These are phyloP conservation scores for Timema cristinae DNA, from an alignment of 2,888 invertebrate species.

Conservation along the genomic window DNA sequence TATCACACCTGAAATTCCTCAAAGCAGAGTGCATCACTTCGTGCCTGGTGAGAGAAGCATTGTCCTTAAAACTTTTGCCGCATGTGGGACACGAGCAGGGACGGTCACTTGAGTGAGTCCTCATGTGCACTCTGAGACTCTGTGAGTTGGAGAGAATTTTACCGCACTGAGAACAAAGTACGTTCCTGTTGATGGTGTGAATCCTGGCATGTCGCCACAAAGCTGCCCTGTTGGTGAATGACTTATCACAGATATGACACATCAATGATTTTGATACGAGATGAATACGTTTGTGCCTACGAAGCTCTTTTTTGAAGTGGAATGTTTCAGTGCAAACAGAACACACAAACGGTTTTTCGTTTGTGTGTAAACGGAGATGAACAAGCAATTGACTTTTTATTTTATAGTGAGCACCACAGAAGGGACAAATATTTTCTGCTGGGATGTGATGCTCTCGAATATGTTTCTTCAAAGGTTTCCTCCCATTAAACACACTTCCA, in stretches of 20 bases:
- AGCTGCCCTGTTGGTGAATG: constrained; percentile 18
- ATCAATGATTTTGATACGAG: constrained; percentile 17
- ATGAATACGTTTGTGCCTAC: constrained; percentile 22
- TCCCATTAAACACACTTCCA: constrained; percentile 23
- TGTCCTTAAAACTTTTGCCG: constrained; percentile 27
- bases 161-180: constrained; percentile 27
- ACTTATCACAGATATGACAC: constrained; percentile 24
- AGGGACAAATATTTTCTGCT: constrained; percentile 26
- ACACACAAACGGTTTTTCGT: constrained; percentile 26
- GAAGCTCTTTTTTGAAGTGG: constrained; percentile 26
- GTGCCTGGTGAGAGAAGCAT: constrained; percentile 23
- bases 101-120: constrained; percentile 27
- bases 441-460: constrained; percentile 23
- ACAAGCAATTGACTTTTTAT: constrained; percentile 18
- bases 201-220: constrained; percentile 27
- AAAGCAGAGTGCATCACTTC: constrained; percentile 24
- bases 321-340: constrained; percentile 20
- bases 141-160: constrained; percentile 29
- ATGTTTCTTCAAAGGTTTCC: constrained; percentile 23
- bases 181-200: constrained; percentile 23
- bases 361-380: constrained; percentile 26
- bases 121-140: constrained; percentile 28
- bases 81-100: constrained; percentile 26
- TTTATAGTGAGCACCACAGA: constrained; percentile 26
- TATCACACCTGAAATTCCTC: constrained; percentile 25